Evolutionary conservation across 2,888 invertebrate species (phyloP), one percentile per base, ranked within the genome.

Genomic region (Pomacea canaliculata): DNA sequence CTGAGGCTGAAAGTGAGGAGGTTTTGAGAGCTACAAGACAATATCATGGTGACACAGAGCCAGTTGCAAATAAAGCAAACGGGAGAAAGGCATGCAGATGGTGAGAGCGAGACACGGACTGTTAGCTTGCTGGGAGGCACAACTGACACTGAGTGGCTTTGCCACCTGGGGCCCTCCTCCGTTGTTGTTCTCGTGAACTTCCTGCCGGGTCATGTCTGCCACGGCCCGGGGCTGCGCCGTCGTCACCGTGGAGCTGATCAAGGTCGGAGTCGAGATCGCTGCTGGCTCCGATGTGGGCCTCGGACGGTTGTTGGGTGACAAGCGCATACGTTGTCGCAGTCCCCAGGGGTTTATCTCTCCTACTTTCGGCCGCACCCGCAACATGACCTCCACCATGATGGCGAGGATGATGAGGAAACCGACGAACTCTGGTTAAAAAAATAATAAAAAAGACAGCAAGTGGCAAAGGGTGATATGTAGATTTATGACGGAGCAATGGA

Each of bases 361-460:
- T 46, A 85, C 73, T 46, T 78, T 76, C 10, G 85, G 83, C 49
- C 83, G 80, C 12, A 84, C 67, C 62, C 82, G 74, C 37, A 81
- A 77, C 51, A 85, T 76, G 27, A 86, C 60, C 69, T 87, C 84
- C 48, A 83, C 74, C 51, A 84, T 76, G 27, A 87, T 71, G 23
- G 84, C 76, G 12, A 86, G 65, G 48, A 86, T 73, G 48, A 79
- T 77, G 51, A 79, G 62, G 77, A 79, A 79, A 8, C 79, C 79
- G 71, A 79, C 69, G 65, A 77, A 79, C 70, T 79, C 79, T 79
- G 79, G 51, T 56, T 10, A 3, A 56, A 51, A 13, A 56, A 10
- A 56, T 27, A 12, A 65, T 19, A 1, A 65, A 12, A 12, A 37
- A 12, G 23, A 27, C 37, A 23, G 37, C 18, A 19, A 7, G 37